phyloP scores from a whole-genome alignment of 2,888 invertebrate species.

The Hypselothyrea guttata region DNA sequence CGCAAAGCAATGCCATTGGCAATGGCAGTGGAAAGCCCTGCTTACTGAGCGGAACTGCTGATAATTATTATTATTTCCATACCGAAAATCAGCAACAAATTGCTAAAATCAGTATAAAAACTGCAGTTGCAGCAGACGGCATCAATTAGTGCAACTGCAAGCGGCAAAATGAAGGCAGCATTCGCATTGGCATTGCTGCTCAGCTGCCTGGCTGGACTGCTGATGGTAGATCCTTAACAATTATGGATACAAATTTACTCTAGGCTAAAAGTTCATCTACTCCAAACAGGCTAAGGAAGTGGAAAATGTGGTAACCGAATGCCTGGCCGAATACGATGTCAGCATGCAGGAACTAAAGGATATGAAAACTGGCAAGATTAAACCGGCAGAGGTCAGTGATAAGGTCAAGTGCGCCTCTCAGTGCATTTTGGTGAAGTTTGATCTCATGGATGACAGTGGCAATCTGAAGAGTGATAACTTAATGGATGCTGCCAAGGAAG shows the following conservation, averaged over 20 bases:
- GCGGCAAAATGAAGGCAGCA: slow-evolving; percentile 46
- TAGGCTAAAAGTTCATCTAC: not conserved
- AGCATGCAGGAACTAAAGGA: slow-evolving; percentile 32
- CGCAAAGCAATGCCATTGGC: slow-evolving; percentile 8
- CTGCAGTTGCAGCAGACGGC: slow-evolving; percentile 4
- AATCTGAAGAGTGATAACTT: slow-evolving; percentile 26
- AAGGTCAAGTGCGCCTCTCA: slow-evolving; percentile 52
- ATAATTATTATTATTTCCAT: slow-evolving; percentile 22
- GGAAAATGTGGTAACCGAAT: slow-evolving; percentile 5
- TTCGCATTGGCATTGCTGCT: slow-evolving; percentile 40
- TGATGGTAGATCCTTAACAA: slow-evolving; percentile 29
- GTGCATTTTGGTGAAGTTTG: slow-evolving; percentile 44
- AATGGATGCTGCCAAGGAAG: not conserved
- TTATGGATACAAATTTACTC: not conserved
- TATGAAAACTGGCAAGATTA: slow-evolving; percentile 39
- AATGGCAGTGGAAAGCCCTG: slow-evolving; percentile 17
- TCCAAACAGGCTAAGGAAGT: slow-evolving; percentile 7
- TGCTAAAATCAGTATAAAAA: slow-evolving; percentile 29
- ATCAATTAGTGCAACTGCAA: slow-evolving; percentile 28
- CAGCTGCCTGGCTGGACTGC: slow-evolving; percentile 35
- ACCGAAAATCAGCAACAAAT: slow-evolving; percentile 21
- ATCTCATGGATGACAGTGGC: slow-evolving; percentile 44
- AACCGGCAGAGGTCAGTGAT: slow-evolving; percentile 35
- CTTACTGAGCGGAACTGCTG: slow-evolving; percentile 31
- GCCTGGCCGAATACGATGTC: slow-evolving; percentile 47